phyloP scores from a whole-genome alignment of 2,888 invertebrate genomes.

The Ochlodes sylvanus region DNA sequence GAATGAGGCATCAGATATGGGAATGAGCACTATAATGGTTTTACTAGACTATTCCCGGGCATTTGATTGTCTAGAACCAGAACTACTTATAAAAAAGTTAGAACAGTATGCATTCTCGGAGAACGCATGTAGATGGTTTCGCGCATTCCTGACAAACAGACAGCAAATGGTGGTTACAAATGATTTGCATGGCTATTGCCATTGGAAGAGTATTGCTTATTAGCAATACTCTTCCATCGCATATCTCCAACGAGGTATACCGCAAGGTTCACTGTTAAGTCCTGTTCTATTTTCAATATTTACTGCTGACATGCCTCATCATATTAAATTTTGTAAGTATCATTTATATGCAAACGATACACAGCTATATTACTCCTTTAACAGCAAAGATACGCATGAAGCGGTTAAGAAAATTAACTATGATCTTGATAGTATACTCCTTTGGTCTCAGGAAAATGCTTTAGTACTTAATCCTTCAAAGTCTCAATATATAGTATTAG shows the following conservation, averaged over 20 bases:
- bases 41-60: constrained; percentile 36
- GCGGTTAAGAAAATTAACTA: neutral
- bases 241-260: neutral
- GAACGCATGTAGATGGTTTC: constrained; percentile 36
- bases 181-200: neutral
- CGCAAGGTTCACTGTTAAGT: constrained; percentile 10
- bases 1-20: constrained; percentile 32
- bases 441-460: constrained; percentile 2
- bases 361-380: neutral
- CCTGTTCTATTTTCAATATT: constrained; percentile 4
- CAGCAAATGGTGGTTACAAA: constrained; percentile 22
- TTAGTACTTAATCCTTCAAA: constrained; percentile 11
- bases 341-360: constrained; percentile 7
- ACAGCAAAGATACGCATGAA: constrained; percentile 1
- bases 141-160: constrained; percentile 28
- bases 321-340: constrained; percentile 9
- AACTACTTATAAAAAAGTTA: constrained; percentile 29
- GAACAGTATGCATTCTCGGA: constrained; percentile 30
- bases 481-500: constrained; percentile 6
- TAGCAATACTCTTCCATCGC: neutral
- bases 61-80: constrained; percentile 34
- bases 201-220: too few relatives aligned
- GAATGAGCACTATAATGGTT: constrained; percentile 27
- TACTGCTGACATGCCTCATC: neutral
- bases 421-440: neutral